phyloP scores from a whole-genome alignment of 1,140 invertebrate genomes.

The Ctenoplectra terminalis region DNA sequence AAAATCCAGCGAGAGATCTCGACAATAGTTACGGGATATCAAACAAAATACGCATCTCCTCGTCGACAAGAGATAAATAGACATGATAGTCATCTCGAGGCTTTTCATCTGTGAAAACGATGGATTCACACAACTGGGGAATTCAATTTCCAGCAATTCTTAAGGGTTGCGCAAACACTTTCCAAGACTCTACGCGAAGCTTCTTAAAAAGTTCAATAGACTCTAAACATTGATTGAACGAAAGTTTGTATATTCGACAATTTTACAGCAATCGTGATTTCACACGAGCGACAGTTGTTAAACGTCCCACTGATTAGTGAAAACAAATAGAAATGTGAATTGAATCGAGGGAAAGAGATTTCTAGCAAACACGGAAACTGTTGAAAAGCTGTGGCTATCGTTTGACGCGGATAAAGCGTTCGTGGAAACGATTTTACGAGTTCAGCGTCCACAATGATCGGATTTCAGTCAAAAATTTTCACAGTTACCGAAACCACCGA shows the following conservation, averaged over 20 bases:
- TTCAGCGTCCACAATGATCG: background rate
- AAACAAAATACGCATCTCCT: no score
- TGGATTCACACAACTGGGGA: background rate
- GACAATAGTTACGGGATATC: background rate
- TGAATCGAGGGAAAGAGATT: background rate
- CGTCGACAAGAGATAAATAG: no score
- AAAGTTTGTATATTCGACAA: background rate
- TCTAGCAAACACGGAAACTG: background rate
- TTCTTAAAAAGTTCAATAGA: background rate
- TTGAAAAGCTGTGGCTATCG: background rate
- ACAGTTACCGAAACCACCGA: background rate
- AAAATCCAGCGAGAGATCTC: background rate
- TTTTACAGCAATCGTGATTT: background rate
- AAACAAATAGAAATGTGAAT: background rate
- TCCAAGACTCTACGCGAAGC: background rate
- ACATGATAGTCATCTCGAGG: background rate
- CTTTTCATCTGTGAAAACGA: background rate
- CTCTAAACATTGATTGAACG: no score
- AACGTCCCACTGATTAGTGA: background rate
- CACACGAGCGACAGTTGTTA: no score
- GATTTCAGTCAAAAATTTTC: constrained; percentile 15
- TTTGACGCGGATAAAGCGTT: background rate
- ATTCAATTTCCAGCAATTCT: constrained; percentile 1
- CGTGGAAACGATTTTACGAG: background rate
- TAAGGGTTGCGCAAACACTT: background rate